Evolutionary conservation across 1,140 invertebrate genomes (phyloP), one percentile per base, ranked within the genome.

Genomic region (Anoplophora glabripennis): DNA sequence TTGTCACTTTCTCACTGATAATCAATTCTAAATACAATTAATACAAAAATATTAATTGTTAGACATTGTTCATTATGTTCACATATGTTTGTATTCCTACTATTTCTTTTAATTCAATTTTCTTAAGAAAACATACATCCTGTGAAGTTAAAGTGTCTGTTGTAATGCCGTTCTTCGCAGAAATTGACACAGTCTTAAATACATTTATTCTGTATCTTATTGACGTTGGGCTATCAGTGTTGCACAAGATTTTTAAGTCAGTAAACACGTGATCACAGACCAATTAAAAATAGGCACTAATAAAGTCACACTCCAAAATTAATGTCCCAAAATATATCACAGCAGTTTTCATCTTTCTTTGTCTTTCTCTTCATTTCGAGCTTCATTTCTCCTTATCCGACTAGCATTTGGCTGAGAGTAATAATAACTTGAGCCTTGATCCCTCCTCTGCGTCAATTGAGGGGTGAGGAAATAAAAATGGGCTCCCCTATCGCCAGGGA

Each of bases 391-490:
- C 18, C 17, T 21, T 47, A 10, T 45, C 58, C 21, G 21, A 18
- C 11, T 37, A 15, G 34, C 48, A 35, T 56, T 58, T 38, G 61
- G 48, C 68, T 78, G 46, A 58, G 64, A 68, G 47, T 76, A 80
- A 7, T 78, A 54, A 57, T 76, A 80, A 4, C 65, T 72, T 0
- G 69, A 65, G n/a, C 61, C 66, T 54, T 71, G 70, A 4, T 74
- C 73, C 14, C 77, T 73, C 36, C 76, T 73, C 51, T 77, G 78
- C 21, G 78, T 77, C 4, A 82, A 77, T 68, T 87, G 86, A 1
- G 88, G 88, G 37, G 88, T 87, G 36, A 89, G 72, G 77, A 89
- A 89, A 71, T 89, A 89, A 68, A 89, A 86, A 74, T 89, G 87
- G 0, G 86, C 86, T 1, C 81, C 84, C 37, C 81, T 77, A 44